These are phyloP conservation scores for Lasioglossum vierecki DNA, from an alignment of 2,888 invertebrate species.

Conservation along the genomic window DNA sequence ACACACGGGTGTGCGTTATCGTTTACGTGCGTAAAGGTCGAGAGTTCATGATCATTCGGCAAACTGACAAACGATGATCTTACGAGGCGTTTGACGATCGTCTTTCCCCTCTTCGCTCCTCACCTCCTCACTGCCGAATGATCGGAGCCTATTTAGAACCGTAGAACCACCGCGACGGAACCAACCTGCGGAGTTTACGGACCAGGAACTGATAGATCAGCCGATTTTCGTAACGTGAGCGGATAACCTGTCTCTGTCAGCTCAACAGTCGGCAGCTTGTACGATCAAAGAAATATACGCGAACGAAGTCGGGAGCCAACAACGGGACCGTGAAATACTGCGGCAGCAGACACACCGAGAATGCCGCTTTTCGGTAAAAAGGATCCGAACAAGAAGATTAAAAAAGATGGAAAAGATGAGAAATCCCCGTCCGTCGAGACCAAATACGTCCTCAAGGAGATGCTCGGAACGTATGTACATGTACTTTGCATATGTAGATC, in stretches of 20 bases:
- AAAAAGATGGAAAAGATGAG: constrained; percentile 94
- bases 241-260: constrained; percentile 47
- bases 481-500: not conserved
- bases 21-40: constrained; percentile 65
- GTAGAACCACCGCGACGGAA: not conserved
- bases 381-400: constrained; percentile 93
- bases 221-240: not conserved
- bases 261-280: not conserved
- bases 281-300: not conserved
- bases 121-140: constrained; percentile 44
- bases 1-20: constrained; percentile 54
- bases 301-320: not conserved
- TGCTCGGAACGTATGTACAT: constrained; percentile 92
- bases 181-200: not conserved
- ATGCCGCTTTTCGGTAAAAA: constrained; percentile 97
- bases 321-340: not conserved
- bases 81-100: constrained; percentile 56
- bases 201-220: not conserved
- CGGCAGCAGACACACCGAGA: constrained; percentile 76
- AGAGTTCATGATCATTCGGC: constrained; percentile 65
- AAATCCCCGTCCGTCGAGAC: constrained; percentile 94
- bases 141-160: constrained; percentile 31
- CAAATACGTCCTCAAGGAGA: constrained; percentile 95
- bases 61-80: constrained; percentile 61
- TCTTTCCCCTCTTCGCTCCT: constrained; percentile 18